These are phyloP conservation scores for Heteropelma amictum DNA, from an alignment of 2,888 invertebrate species.

Conservation along the genomic window DNA sequence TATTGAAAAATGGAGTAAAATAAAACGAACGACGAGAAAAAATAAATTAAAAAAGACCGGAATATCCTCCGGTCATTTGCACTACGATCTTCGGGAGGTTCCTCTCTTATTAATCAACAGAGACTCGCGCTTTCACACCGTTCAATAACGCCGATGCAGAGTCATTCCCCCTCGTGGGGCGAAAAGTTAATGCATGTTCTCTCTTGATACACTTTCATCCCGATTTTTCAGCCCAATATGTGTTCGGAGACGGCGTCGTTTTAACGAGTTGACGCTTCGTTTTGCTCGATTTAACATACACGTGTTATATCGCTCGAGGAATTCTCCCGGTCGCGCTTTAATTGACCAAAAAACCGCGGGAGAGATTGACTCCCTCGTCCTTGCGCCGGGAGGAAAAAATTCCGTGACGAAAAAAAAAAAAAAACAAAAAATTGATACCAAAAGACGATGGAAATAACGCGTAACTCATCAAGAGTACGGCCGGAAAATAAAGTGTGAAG, in stretches of 20 bases:
- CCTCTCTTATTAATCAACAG: constrained; percentile 56
- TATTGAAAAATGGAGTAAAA: no score
- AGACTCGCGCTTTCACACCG: neutral
- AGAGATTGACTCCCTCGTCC: constrained; percentile 24
- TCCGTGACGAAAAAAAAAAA: neutral
- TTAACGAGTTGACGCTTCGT: constrained; percentile 41
- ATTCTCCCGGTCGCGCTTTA: constrained; percentile 28
- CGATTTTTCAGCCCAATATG: no score
- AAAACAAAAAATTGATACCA: no score
- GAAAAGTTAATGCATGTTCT: neutral
- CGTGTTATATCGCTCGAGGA: no score
- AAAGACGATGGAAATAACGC: neutral
- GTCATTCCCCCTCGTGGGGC: constrained; percentile 44
- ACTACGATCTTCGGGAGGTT: neutral
- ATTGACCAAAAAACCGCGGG: constrained; percentile 43
- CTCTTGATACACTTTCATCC: no score
- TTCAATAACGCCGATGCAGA: constrained; percentile 39
- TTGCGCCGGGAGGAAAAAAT: neutral
- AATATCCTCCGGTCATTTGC: neutral
- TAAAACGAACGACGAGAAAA: constrained; percentile 57
- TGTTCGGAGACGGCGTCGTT: neutral
- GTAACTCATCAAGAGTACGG: constrained; percentile 9
- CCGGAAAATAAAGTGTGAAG: neutral
- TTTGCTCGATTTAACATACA: neutral
- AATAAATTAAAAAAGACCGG: constrained; percentile 1